Conservation (phyloP, 2,113 vertebrate species). For the Theristicus caerulescens region DNA sequence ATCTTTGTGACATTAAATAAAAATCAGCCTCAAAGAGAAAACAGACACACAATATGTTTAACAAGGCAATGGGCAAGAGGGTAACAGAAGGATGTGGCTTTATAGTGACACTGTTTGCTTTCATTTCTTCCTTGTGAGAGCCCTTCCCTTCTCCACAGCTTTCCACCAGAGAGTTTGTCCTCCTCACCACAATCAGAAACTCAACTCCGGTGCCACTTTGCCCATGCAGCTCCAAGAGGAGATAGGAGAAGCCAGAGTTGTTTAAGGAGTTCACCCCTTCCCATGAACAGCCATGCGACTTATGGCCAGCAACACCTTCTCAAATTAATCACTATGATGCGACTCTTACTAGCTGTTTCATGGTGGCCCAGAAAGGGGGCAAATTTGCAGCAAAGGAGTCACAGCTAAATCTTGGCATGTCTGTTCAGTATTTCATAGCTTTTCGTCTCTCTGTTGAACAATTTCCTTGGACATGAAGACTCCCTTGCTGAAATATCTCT, state of each 20-base stretch:
- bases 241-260: background rate
- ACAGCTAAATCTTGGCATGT: background rate
- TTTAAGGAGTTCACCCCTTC: background rate
- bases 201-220: background rate
- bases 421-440: background rate
- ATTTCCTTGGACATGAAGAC: background rate
- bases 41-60: background rate
- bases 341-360: background rate
- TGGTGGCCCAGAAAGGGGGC: background rate
- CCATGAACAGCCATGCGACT: background rate
- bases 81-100: background rate
- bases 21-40: background rate
- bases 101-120: background rate
- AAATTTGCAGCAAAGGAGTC: background rate
- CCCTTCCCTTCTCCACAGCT: background rate
- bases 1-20: constrained; percentile 25
- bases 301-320: background rate
- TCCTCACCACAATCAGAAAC: background rate
- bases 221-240: background rate
- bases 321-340: background rate
- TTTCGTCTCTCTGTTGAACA: background rate
- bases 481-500: background rate
- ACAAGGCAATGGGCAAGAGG: background rate
- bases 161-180: background rate
- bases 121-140: background rate